Base-by-base conservation (phyloP, 2,888 invertebrate genomes). In the Xylota segnis region DNA sequence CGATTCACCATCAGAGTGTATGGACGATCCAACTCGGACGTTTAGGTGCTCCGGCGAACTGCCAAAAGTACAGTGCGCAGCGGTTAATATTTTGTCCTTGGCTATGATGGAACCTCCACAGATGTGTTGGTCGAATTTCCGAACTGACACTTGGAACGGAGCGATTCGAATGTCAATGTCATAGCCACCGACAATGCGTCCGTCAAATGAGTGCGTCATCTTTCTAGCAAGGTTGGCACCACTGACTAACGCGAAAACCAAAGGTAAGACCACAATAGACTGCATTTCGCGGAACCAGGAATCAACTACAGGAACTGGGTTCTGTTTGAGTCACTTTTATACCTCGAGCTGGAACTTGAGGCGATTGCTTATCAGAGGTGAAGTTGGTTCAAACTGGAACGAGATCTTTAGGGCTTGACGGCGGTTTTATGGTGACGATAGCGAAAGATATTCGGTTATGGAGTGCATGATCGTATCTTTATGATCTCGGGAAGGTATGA, bases 81-180 rank as follows among this genome's bases (percentile, higher is more conserved):
- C 76, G 5, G 76, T 76, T 12, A 76, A 45, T n/a, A 76, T 47
- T 7, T 43, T 76, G 18, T 66, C 58, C 45, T 18, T 12, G 5
- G 56, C 7, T 40, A 76, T 66, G 5, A 76, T 76, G 9, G 76
- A 56, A 5, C 66, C 76, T 10, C 76, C 76, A 12, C 76, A 76
- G 12, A 37, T 18, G 18, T 58, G 66, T 9, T 5, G 12, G 5
- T 37, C 58, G 9, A 50, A 7, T 4, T 0, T 37, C 16, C 29
- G 65, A 2, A 76, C 12, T 5, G 76, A 76, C 6, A 66, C 76
- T 5, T 66, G 58, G 2, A 66, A 58, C 0, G 76, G 76, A n/a
- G 10, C 23, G 9, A 2, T 5, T 23, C 10, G 14, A n/a, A 58
- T 66, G 4, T 10, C n/a, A 0, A 58, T 47, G 0, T 16, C 3